These are phyloP conservation scores for Scolopax bukidnonensis DNA, from an alignment of 2,797 vertebrate species.

Conservation along the genomic window DNA sequence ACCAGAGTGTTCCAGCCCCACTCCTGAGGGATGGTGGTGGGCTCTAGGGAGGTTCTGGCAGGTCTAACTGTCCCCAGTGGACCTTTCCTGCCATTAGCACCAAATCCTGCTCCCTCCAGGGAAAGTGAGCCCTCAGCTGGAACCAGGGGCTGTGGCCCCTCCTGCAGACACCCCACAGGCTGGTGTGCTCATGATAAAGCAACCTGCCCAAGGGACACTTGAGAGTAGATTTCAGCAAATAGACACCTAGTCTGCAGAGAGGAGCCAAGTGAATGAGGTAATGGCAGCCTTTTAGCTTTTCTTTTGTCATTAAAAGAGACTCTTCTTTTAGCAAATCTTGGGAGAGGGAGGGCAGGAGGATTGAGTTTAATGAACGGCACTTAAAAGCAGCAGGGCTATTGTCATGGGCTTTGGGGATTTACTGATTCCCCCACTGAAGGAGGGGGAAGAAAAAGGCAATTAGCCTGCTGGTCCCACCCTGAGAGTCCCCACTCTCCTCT, in stretches of 20 bases:
- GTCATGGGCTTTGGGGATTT: constrained; percentile 52
- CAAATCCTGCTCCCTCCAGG: neutral
- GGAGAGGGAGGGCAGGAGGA: constrained; percentile 5
- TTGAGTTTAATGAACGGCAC: constrained; percentile 43
- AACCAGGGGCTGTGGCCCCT: neutral
- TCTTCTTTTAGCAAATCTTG: neutral
- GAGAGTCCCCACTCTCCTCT: neutral
- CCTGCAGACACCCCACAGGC: neutral
- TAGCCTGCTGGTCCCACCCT: constrained; percentile 18
- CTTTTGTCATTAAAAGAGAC: constrained; percentile 58
- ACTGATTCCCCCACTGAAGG: neutral
- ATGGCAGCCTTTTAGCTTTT: constrained; percentile 43
- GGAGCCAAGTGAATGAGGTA: neutral
- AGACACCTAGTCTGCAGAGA: constrained; percentile 33
- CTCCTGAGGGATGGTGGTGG: neutral
- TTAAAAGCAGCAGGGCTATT: constrained; percentile 55
- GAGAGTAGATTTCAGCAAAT: constrained; percentile 40
- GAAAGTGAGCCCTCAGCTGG: neutral
- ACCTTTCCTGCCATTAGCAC: neutral
- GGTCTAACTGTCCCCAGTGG: neutral
- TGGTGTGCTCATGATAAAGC: neutral
- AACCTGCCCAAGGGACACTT: neutral
- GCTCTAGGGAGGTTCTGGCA: neutral
- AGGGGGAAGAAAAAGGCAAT: constrained; percentile 27
- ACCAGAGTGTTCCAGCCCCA: neutral